Evolutionary conservation across 92 coral and sea anemone species (phyloP), one percentile per base, ranked within the genome.

Genomic region (Paramuricea clavata): DNA sequence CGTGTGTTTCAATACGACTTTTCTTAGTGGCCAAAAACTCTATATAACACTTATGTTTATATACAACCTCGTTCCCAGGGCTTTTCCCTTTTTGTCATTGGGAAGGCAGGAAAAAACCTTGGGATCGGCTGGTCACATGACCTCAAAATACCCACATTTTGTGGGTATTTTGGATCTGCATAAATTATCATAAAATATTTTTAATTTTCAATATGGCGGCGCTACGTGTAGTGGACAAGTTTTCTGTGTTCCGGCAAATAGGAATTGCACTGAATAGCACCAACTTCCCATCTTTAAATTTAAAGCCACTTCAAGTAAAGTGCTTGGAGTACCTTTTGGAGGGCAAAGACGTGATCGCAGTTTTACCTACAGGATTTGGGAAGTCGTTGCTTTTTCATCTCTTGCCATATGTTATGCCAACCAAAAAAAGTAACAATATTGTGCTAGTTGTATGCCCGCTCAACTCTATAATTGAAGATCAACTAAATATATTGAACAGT

Each of bases 361-460:
- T 92, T 33, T 86, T 89, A 12, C 91, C 95, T 19, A 92, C 93
- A 11, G 95, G 92, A 32, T 92, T 82, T 83, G 87, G 95, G 41
- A 92, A 92, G 93, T 89, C 89, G 6, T 31, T 89, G 71, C 78
- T 92, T 17, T 93, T 93, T 41, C 95, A 93, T 35, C 76, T 92
- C 0, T 69, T 92, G 73, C 91, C 91, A 36, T 50, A 83, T 35
- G 89, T 89, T 68, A 10, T 92, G 8, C 93, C 92, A 27, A 87
- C 87, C 27, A 90, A 83, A 72, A 62, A 76, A 49, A 50, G 44
- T n/a, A 90, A 57, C 68, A 92, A 90, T 77, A 92, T 90, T 44
- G 91, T 92, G 10, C 70, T 87, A 13, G 91, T 92, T 8, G 93
- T 89, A 28, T 83, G 88, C 16, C 94, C 94, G 32, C 56, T 88